These are phyloP conservation scores for Phasia obesa DNA, from an alignment of 2,888 invertebrate species.

Conservation along the genomic window DNA sequence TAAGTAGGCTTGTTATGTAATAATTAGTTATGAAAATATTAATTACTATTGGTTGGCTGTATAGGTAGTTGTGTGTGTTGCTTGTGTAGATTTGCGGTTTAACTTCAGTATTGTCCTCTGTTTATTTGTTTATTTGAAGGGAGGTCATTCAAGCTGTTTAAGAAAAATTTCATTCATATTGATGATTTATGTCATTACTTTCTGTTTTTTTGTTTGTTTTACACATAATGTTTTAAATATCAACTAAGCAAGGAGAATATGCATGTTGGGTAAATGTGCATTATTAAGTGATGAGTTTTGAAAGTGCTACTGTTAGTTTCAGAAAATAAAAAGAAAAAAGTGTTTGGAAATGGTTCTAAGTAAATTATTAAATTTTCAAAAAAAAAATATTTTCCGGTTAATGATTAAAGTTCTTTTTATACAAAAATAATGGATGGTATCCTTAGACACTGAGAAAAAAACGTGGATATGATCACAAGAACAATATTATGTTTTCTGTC, in stretches of 20 bases:
- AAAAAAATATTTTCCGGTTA: no score
- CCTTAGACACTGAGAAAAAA: no score
- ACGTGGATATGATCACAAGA: no score
- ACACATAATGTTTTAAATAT: conserved; percentile 26
- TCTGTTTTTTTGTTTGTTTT: conserved; percentile 1
- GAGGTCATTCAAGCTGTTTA: conserved; percentile 63
- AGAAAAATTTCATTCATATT: conserved; percentile 41
- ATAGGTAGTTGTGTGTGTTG: neutral
- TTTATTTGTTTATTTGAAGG: conserved; percentile 26
- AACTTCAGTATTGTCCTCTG: neutral
- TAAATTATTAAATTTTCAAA: no score
- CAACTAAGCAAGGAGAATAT: conserved; percentile 2
- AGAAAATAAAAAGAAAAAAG: no score
- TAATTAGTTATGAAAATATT: conserved; percentile 71
- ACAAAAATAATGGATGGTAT: no score
- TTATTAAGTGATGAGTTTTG: no score
- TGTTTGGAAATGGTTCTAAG: no score
- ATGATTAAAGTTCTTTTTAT: no score
- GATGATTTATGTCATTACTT: conserved; percentile 61
- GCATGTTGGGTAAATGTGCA: neutral
- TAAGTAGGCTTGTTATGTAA: conserved; percentile 74
- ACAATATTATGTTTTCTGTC: no score
- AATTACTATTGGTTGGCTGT: conserved; percentile 62
- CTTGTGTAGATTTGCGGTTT: conserved; percentile 42
- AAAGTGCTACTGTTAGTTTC: no score